phyloP scores from a whole-genome alignment of 2,113 vertebrate genomes.

The Myotis lucifugus region DNA sequence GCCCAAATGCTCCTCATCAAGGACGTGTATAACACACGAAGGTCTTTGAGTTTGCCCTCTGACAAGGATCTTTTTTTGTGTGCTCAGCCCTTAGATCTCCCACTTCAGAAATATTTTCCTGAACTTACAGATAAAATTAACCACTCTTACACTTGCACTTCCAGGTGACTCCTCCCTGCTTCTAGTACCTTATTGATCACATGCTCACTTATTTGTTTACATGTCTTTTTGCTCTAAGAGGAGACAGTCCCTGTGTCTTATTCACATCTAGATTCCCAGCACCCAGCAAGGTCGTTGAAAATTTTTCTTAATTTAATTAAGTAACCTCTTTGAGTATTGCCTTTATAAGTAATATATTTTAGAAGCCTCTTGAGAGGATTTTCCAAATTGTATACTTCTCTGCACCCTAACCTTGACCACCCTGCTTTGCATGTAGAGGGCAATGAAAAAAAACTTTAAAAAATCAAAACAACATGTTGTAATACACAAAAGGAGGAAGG shows the following conservation, averaged over 20 bases:
- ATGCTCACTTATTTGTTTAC: background rate
- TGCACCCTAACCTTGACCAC: background rate
- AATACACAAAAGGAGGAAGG: background rate
- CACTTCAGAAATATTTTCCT: background rate
- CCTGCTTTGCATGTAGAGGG: background rate
- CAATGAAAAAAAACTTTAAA: background rate
- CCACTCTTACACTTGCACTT: background rate
- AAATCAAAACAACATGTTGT: background rate
- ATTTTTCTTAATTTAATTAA: background rate
- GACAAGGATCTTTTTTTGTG: background rate
- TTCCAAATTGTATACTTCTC: background rate
- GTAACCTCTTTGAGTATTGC: background rate
- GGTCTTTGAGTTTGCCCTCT: background rate
- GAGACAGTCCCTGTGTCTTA: background rate
- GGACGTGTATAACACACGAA: background rate
- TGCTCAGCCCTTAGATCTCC: background rate
- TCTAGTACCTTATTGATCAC: background rate
- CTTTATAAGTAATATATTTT: background rate
- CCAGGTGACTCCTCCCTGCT: background rate
- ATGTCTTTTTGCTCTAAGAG: background rate
- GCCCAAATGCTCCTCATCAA: fast-evolving
- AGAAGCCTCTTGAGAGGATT: background rate
- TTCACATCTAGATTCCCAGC: background rate
- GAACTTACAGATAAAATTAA: background rate
- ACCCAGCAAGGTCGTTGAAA: background rate